phyloP scores from a whole-genome alignment of 2,113 vertebrate species.

The Otis tarda region DNA sequence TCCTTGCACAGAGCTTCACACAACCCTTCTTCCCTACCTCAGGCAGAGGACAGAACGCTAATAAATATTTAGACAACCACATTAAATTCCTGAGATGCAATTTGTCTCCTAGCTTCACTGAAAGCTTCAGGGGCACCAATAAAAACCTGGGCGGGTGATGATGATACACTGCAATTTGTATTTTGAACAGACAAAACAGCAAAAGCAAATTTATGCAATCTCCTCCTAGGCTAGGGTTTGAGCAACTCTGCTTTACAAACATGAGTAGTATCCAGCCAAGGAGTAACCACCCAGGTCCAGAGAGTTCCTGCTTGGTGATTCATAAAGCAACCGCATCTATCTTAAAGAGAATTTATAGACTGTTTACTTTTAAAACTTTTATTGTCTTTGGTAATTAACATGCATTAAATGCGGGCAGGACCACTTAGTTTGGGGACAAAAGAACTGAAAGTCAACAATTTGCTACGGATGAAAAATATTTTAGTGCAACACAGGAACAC shows the following conservation, averaged over 20 bases:
- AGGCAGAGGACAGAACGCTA: neutral
- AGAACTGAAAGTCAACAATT: neutral
- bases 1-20: neutral
- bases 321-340: constrained; percentile 37
- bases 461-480: neutral
- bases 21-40: neutral
- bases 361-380: constrained; percentile 47
- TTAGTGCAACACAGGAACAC: neutral
- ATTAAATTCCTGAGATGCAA: constrained; percentile 31
- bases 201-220: constrained; percentile 15
- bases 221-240: neutral
- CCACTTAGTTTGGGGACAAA: neutral
- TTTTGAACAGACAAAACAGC: constrained; percentile 10
- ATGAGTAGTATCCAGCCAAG: neutral
- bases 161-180: neutral
- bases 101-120: constrained; percentile 3
- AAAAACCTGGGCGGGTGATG: neutral
- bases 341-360: constrained; percentile 52
- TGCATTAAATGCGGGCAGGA: constrained; percentile 14
- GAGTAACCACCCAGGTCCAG: constrained; percentile 47
- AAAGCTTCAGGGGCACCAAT: neutral
- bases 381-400: constrained; percentile 55
- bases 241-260: constrained; percentile 23
- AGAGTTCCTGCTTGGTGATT: constrained; percentile 40
- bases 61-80: constrained; percentile 15